Conservation (phyloP, 2,797 vertebrate species). For the Rhabdophis nuchalis region DNA sequence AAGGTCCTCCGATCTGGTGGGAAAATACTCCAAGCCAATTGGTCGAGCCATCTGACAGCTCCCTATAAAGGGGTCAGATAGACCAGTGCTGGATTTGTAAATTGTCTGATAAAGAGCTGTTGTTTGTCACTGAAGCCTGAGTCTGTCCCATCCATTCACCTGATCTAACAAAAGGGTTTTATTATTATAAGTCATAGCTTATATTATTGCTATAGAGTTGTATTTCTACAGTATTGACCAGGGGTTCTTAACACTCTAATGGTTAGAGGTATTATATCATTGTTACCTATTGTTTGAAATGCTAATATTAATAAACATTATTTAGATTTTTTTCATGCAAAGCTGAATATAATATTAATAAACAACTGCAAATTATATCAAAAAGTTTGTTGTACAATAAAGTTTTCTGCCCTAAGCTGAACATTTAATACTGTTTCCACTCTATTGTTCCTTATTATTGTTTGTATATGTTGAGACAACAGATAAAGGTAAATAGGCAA, state of each 20-base stretch:
- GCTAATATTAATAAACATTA: neutral
- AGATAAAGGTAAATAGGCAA: neutral
- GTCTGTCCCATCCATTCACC: no score
- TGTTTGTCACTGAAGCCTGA: no score
- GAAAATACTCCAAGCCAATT: no score
- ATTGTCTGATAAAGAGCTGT: no score
- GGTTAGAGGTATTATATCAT: neutral
- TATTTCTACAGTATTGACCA: neutral
- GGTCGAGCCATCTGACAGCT: no score
- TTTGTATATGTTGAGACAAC: neutral
- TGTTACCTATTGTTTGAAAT: neutral
- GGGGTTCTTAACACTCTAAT: neutral
- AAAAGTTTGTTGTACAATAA: neutral
- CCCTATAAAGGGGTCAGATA: no score
- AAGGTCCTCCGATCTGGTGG: no score
- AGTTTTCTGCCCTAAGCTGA: neutral
- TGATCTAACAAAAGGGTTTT: neutral
- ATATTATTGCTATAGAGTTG: neutral
- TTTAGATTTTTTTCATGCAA: neutral
- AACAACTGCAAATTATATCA: neutral
- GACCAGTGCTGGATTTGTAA: no score
- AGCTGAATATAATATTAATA: neutral
- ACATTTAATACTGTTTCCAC: neutral
- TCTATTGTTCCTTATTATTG: neutral
- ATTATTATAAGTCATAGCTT: neutral